Evolutionary conservation across 2,888 invertebrate species (phyloP).

Genomic region (Drosophila tripunctata): DNA sequence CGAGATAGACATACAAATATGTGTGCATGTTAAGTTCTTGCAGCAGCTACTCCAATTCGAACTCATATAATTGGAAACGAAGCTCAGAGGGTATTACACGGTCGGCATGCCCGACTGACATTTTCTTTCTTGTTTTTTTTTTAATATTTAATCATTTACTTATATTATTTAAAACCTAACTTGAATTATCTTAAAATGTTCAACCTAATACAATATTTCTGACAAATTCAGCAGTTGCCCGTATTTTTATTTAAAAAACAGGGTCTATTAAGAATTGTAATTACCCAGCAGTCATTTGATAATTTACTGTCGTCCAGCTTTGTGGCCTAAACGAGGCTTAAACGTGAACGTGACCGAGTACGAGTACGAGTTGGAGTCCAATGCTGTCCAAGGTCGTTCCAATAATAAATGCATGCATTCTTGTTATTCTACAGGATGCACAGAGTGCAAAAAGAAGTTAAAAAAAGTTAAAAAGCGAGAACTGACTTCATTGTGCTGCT

Average conservation of each 20-base stretch:
- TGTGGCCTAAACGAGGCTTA: conserved; percentile 3
- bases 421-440: conserved; percentile 31
- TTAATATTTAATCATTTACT: too few species aligned
- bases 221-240: too few species aligned
- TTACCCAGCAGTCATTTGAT: conserved; percentile 62
- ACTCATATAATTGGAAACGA: too few species aligned
- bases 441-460: conserved; percentile 58
- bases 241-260: background rate
- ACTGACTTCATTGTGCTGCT: conserved; percentile 1
- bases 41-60: too few species aligned
- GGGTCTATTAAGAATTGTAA: conserved; percentile 28
- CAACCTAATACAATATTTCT: background rate
- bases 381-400: conserved; percentile 64
- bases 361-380: conserved; percentile 25
- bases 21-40: too few species aligned
- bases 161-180: too few species aligned
- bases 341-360: conserved; percentile 1
- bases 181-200: too few species aligned
- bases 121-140: too few species aligned
- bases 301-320: conserved; percentile 68
- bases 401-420: conserved; percentile 74
- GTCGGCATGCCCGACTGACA: too few species aligned
- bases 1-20: too few species aligned
- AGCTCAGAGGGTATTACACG: too few species aligned
- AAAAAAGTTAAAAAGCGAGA: conserved; percentile 51